Evolutionary conservation across 2,888 invertebrate genomes (phyloP).

Genomic region (Cephus pygmeus): DNA sequence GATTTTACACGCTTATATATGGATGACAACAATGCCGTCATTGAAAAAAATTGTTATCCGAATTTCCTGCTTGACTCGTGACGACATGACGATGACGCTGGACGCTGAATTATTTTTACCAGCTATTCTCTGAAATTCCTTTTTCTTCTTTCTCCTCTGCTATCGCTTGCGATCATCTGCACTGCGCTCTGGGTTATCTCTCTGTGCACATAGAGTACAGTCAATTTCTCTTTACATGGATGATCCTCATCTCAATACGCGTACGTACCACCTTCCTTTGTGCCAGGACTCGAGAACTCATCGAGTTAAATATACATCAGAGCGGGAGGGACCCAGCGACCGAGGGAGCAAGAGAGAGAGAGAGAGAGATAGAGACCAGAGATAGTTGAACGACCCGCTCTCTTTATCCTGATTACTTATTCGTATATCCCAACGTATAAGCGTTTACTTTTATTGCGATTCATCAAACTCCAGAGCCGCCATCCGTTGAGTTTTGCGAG

Average conservation of each 20-base stretch:
- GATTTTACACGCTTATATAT: constrained; percentile 65
- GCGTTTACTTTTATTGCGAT: background rate
- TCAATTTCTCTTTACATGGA: background rate
- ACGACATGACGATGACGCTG: constrained; percentile 69
- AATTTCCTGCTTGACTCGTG: constrained; percentile 73
- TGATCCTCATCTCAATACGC: background rate
- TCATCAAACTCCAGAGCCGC: background rate
- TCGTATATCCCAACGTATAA: background rate
- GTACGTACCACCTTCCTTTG: background rate
- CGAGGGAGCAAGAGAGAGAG: background rate
- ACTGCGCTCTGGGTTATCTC: background rate
- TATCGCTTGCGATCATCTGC: background rate
- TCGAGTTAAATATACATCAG: constrained; percentile 8
- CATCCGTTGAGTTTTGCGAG: background rate
- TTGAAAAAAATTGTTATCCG: constrained; percentile 77
- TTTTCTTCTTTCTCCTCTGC: background rate
- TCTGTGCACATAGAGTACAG: background rate
- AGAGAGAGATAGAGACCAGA: background rate
- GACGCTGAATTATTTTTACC: background rate
- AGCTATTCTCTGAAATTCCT: background rate
- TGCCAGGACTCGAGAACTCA: constrained; percentile 2
- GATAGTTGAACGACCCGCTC: background rate
- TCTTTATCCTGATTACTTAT: background rate
- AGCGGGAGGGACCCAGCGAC: background rate
- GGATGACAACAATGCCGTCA: constrained; percentile 74